These are phyloP conservation scores for Seira musarum DNA, from an alignment of 2,888 invertebrate genomes.

Conservation along the genomic window DNA sequence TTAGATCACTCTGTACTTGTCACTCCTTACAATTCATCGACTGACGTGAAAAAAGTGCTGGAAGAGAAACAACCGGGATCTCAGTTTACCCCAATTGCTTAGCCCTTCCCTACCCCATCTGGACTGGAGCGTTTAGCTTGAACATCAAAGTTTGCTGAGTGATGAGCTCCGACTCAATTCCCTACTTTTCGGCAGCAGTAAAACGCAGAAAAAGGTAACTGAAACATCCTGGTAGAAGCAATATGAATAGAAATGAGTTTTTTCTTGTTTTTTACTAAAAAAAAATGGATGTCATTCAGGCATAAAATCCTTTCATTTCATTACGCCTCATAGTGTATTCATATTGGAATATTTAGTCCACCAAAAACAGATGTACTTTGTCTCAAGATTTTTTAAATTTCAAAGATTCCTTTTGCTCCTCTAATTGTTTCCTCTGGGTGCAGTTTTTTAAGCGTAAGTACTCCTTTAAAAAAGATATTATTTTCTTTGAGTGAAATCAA, in stretches of 20 bases:
- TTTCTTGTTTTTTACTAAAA: not conserved
- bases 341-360: constrained; percentile 11
- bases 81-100: not conserved
- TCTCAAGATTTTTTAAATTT: constrained; percentile 53
- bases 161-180: not conserved
- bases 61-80: not conserved
- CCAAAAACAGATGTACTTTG: constrained; percentile 65
- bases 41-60: not conserved
- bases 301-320: not conserved
- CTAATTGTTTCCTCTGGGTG: constrained; percentile 69
- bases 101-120: not conserved
- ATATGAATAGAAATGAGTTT: too few relatives aligned
- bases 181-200: too few relatives aligned
- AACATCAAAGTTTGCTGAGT: not conserved
- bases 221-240: too few relatives aligned
- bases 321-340: too few relatives aligned
- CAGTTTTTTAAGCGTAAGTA: constrained; percentile 55
- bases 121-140: not conserved
- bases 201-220: too few relatives aligned
- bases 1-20: constrained; percentile 27
- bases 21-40: constrained; percentile 14
- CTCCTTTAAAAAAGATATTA: not conserved
- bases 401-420: constrained; percentile 52
- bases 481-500: not conserved
- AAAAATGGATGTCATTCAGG: not conserved